Conservation (phyloP, 2,113 vertebrate species). For the Corythoichthys haematopterus region DNA sequence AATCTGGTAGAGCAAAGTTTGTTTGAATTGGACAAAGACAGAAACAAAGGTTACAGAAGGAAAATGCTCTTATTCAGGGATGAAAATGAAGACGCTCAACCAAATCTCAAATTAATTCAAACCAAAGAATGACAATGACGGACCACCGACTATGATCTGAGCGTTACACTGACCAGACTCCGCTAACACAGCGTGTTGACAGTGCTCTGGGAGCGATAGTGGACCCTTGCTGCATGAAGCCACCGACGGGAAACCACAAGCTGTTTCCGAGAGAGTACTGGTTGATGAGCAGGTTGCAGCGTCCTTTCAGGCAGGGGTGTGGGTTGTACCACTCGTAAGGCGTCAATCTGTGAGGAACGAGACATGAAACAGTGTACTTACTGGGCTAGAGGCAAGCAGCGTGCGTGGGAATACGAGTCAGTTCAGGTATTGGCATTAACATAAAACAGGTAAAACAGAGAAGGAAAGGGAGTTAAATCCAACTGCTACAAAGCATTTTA, state of each 20-base stretch:
- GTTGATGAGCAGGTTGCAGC: conserved; percentile 91
- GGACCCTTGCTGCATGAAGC: conserved; percentile 98
- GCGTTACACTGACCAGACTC: conserved; percentile 85
- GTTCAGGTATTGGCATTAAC: conserved; percentile 30
- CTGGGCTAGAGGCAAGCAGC: background rate
- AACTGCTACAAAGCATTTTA: conserved; percentile 51
- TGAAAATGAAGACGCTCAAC: background rate
- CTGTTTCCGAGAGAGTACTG: conserved; percentile 97
- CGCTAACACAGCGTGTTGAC: conserved; percentile 94
- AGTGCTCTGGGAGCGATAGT: conserved; percentile 93
- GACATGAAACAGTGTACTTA: conserved; percentile 7
- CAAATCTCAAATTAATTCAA: background rate
- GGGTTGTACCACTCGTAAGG: conserved; percentile 98
- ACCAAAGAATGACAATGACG: background rate
- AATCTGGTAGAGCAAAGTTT: too few relatives aligned
- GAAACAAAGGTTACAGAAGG: too few relatives aligned
- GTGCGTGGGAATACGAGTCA: background rate
- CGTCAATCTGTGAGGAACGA: conserved; percentile 74
- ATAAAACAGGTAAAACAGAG: conserved; percentile 24
- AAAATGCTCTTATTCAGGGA: background rate
- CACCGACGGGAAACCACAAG: conserved; percentile 95
- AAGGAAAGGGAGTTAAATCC: conserved; percentile 26
- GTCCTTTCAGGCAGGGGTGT: conserved; percentile 88
- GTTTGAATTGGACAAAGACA: too few relatives aligned
- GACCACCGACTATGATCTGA: background rate